Conservation (phyloP, 2,113 vertebrate species). For the Anas platyrhynchos region DNA sequence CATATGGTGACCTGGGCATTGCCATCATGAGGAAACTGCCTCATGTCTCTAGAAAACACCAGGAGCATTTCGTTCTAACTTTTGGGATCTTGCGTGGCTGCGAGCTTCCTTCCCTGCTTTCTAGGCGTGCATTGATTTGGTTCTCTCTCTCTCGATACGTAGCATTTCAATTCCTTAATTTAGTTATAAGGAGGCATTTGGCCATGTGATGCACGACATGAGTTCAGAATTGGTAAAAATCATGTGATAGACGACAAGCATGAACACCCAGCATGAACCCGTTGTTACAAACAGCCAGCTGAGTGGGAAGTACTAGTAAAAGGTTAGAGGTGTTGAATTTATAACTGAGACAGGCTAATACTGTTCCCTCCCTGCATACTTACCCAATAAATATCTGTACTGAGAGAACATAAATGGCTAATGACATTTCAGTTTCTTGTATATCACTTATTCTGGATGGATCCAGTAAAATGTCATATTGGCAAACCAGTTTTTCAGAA, state of each 20-base stretch:
- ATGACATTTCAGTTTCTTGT: background rate
- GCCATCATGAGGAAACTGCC: background rate
- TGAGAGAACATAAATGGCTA: background rate
- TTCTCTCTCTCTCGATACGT: background rate
- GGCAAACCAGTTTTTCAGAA: slow-evolving; percentile 1
- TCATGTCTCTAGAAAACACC: background rate
- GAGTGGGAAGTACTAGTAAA: background rate
- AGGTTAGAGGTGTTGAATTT: background rate
- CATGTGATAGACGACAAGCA: background rate
- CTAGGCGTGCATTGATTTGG: background rate
- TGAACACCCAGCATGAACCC: background rate
- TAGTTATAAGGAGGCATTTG: background rate
- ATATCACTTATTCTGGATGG: background rate
- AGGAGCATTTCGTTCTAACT: background rate
- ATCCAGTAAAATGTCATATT: background rate
- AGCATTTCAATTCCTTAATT: background rate
- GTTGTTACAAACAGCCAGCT: background rate
- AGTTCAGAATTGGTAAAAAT: slow-evolving; percentile 1
- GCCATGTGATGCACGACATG: background rate
- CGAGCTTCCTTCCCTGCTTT: background rate
- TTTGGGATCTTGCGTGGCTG: background rate
- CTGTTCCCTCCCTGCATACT: background rate
- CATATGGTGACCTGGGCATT: background rate
- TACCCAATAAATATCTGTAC: background rate
- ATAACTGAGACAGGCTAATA: background rate